phyloP scores from a whole-genome alignment of 2,888 invertebrate species.

The Piscicola geometra region DNA sequence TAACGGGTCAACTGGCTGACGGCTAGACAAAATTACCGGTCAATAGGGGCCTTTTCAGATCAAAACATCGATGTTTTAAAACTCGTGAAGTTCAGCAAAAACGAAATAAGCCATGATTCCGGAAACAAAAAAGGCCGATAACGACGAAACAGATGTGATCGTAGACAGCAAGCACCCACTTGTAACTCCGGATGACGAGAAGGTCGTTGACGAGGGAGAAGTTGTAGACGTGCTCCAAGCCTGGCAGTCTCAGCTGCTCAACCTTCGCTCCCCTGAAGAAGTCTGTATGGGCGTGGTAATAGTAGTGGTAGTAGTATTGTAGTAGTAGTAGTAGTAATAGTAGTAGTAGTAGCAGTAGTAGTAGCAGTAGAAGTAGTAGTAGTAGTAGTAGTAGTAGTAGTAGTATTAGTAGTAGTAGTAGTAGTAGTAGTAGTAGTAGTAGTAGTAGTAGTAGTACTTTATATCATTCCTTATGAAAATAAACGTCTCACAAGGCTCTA shows the following conservation, averaged over 20 bases:
- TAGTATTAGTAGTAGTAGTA: slow-evolving; percentile 16
- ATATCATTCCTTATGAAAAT: no score
- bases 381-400: slow-evolving; percentile 9
- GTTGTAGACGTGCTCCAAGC: slow-evolving; percentile 85
- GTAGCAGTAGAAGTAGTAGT: slow-evolving; percentile 33
- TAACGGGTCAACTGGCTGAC: neutral
- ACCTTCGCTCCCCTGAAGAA: slow-evolving; percentile 82
- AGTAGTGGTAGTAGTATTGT: slow-evolving; percentile 36
- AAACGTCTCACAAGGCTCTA: no score
- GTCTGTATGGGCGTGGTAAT: slow-evolving; percentile 62
- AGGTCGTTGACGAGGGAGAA: slow-evolving; percentile 78
- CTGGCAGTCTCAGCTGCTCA: slow-evolving; percentile 78
- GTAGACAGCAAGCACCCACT: no score
- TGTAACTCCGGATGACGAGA: slow-evolving; percentile 71
- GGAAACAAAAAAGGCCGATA: no score
- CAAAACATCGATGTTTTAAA: neutral
- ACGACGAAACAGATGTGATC: no score
- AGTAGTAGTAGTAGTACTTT: slow-evolving; percentile 34
- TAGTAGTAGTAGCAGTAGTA: slow-evolving; percentile 29
- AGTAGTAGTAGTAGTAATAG: slow-evolving; percentile 31
- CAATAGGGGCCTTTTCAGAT: neutral
- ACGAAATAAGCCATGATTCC: no score
- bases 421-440: slow-evolving; percentile 33
- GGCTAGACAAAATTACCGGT: neutral
- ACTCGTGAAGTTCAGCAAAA: no score